Evolutionary conservation across 2,797 vertebrate species (phyloP), one percentile per base, ranked within the genome.

Genomic region (Aeoliscus strigatus): DNA sequence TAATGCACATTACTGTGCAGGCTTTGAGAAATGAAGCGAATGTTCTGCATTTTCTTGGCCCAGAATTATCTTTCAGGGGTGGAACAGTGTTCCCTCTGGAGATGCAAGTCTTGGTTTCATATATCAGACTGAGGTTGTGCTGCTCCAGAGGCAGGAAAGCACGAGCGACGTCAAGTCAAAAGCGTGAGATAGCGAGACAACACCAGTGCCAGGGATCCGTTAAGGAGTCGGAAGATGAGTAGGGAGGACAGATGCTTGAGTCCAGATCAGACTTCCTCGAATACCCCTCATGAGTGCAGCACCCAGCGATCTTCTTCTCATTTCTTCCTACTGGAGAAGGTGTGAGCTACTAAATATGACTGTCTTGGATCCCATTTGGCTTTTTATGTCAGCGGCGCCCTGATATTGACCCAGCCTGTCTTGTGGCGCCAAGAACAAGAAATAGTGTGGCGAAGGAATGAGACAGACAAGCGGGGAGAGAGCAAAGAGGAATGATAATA

Each of bases 141-240:
- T 61, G 42, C 54, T 60, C 31, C 48, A 70, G 71, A 58, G 69
- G 73, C 58, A 73, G 53, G 64, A 76, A 68, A 64, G 43, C 68
- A 54, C 48, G 40, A 82, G 75, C 60, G 74, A 66, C 32, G 43
- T 63, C 75, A 85, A 72, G 75, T 82, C 75, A 83, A 39, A 28
- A 30, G n/a, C 78, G 48, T 61, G 60, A 62, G 67, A 65, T 41
- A 66, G 51, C 32, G 47, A 66, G 48, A 59, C 47, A 27, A 41
- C 29, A 15, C 28, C 15, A 18, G 55, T 78, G 72, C 83, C 83
- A 86, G 77, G 39, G 52, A 63, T 66, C 66, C 80, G 81, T 80
- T 71, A 81, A 73, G 55, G 50, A 79, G 61, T 73, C 63, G 44
- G 45, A 70, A 66, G 54, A 68, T 47, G 29, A 70, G 60, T 8